Base-by-base conservation (phyloP, 2,797 vertebrate species). In the Aldrovandia affinis region DNA sequence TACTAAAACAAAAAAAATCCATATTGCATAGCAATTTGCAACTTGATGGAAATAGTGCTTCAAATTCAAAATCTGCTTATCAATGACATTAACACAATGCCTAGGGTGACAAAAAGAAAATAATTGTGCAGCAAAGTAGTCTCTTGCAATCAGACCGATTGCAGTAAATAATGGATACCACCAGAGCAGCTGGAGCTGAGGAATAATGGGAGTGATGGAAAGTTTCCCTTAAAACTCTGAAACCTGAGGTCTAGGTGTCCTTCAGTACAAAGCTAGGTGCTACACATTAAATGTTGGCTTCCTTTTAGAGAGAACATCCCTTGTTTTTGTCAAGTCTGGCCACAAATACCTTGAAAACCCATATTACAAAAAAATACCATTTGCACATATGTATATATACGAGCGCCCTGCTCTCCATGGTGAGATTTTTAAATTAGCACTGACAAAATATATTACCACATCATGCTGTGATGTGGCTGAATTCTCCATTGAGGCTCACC, bases 191-290 rank as follows among this genome's bases (percentile, higher is more conserved):
- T 39, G 30, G 25, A 81, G 52, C 28, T 47, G 73, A 88, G 83
- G 77, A 90, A 73, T 83, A 84, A 81, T 70, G 57, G 61, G 28
- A 87, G 85, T 86, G 86, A 88, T 88, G 88, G 89, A 93, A 86
- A 86, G 78, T 88, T 88, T 91, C 90, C 92, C 90, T 89, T 93
- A 88, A 85, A 89, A 85, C 86, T 89, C 88, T 86, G 90, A 89
- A 93, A 95, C 94, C 95, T 95, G 95, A 96, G 95, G 91, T 93
- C 78, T 86, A 87, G 90, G 88, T 79, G 90, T 86, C 86, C 83
- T 91, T 88, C 89, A 90, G 88, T 87, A 85, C 85, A 50, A 47
- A 78, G 80, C 89, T 89, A 92, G 90, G 91, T 92, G 91, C 92
- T 93, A 93, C 92, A 88, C 90, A 59, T 87, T 81, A 86, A 88